phyloP scores from a whole-genome alignment of 2,113 vertebrate species.

The Esox niger region DNA sequence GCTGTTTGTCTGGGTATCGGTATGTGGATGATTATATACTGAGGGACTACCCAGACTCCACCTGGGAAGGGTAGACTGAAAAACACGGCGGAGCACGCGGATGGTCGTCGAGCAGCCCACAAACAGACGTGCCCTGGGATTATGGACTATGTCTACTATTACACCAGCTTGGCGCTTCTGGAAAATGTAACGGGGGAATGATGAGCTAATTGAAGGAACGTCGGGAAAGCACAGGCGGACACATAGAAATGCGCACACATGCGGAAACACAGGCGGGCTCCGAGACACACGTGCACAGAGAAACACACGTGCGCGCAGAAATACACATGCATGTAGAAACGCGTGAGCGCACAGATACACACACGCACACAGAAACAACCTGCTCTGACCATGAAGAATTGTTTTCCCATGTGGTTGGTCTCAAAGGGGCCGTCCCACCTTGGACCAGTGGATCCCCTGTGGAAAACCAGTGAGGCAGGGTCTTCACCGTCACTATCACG shows the following conservation, averaged over 20 bases:
- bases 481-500: too few species aligned
- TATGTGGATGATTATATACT: neutral
- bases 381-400: too few species aligned
- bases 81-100: neutral
- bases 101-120: neutral
- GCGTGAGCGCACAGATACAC: neutral
- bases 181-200: too few species aligned
- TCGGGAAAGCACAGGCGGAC: too few species aligned
- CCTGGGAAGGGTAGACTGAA: neutral
- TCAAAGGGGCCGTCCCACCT: too few species aligned
- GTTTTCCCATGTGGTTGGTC: too few species aligned
- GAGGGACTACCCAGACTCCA: too few species aligned
- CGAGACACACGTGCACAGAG: constrained; percentile 7
- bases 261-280: neutral
- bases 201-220: neutral
- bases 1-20: neutral
- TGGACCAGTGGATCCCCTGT: too few species aligned
- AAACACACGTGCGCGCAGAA: constrained; percentile 14
- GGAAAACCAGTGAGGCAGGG: too few species aligned
- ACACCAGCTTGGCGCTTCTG: neutral
- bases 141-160: too few species aligned
- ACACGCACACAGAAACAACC: constrained; percentile 5
- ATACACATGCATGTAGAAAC: neutral
- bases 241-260: neutral
- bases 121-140: neutral